Evolutionary conservation across 92 coral and sea anemone species (phyloP), one percentile per base, ranked within the genome.

Genomic region (Palythoa caribaeorum): DNA sequence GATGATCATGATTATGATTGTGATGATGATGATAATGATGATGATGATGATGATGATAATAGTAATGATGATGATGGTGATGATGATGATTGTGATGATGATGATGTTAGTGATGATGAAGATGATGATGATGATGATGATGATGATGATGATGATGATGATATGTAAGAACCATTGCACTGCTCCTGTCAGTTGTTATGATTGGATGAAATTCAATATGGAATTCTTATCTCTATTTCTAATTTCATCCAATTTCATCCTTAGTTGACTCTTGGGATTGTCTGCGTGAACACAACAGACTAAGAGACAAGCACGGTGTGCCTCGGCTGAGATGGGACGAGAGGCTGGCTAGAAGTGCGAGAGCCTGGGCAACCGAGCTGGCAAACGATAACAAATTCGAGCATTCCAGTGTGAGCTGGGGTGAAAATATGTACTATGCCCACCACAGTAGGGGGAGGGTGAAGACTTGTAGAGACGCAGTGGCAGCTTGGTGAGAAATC

Each of bases 271-370:
- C 52, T 39, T 15, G 6, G 37, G 89, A 44, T 63, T 89, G 92
- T 63, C 84, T 89, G 84, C 73, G 60, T 6, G 81, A 77, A 2
- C 92, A 76, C 71, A 89, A 89, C 74, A 80, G 78, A 73, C 62
- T 62, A 8, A 80, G 92, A 60, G 71, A 83, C 55, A 62, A 73
- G 54, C 92, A 89, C 70, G 92, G 92, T 65, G 92, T 84, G 19
- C 89, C 88, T 10, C 79, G 87, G 76, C 52, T 89, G 70, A 74
- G 75, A 35, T 89, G 92, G 92, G 88, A 89, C 71, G 68, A 13
- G 44, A 40, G 75, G 6, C 50, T 89, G 84, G 92, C 92, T 12
- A 60, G 76, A 76, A 87, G 79, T 60, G 84, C 88, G 38, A 80
- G 77, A 16, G 53, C 53, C 47, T 89, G 89, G 88, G 89, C 92